These are phyloP conservation scores for Pomatorhinus ruficollis DNA, from an alignment of 2,113 vertebrate species.

Conservation along the genomic window DNA sequence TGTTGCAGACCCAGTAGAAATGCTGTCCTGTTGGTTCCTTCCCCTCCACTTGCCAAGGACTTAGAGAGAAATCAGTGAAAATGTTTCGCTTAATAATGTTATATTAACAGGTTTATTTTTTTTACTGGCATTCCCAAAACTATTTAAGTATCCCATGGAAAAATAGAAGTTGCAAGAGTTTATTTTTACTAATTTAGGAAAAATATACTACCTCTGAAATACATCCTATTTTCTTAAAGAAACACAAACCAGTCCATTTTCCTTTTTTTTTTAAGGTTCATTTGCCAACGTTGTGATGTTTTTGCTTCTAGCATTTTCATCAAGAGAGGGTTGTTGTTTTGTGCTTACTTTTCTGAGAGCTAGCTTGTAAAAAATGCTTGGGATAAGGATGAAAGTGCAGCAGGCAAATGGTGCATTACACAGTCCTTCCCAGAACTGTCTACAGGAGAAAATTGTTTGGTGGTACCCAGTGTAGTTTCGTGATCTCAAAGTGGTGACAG, in stretches of 20 bases:
- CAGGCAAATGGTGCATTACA: not conserved
- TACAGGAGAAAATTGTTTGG: not conserved
- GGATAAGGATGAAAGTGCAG: not conserved
- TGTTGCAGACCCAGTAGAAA: not conserved
- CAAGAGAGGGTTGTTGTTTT: not conserved
- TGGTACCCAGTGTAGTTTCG: not conserved
- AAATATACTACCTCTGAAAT: constrained; percentile 65
- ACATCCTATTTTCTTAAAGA: constrained; percentile 29
- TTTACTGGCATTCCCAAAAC: not conserved
- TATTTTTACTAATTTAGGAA: not conserved
- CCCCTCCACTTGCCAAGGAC: not conserved
- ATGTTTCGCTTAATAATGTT: not conserved
- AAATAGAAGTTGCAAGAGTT: not conserved
- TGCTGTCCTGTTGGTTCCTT: rapidly evolving
- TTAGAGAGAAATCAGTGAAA: not conserved
- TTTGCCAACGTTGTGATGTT: not conserved
- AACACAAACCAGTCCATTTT: not conserved
- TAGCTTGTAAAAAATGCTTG: not conserved
- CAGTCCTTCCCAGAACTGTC: not conserved
- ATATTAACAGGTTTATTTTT: not conserved
- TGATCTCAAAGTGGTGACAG: not conserved
- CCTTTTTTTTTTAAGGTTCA: not conserved
- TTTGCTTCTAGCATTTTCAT: not conserved
- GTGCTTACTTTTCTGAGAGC: not conserved
- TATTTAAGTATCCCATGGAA: not conserved